Base-by-base conservation (phyloP, 2,797 vertebrate species). In the Melanotaenia maccullochi region DNA sequence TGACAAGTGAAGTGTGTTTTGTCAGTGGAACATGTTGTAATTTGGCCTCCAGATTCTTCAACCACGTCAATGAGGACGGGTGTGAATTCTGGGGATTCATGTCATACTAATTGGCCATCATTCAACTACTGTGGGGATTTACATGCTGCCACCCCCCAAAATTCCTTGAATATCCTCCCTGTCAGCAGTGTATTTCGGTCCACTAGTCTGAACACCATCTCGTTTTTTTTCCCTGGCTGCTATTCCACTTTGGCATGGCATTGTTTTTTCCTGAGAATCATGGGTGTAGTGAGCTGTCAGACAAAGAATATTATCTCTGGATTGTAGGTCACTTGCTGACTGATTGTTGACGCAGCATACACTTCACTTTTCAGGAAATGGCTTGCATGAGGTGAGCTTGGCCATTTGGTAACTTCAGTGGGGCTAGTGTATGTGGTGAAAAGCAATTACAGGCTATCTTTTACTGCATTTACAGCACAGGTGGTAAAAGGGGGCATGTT, bases 51-150 rank as follows among this genome's bases (percentile, higher is more conserved):
- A 72, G 73, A 81, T 86, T 83, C 75, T 62, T 78, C 6, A 0
- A 42, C 63, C 82, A 79, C 79, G 60, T 86, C 80, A 85, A 56
- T 84, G 82, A 76, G 76, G 76, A 71, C 42, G 47, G 79, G 88
- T 89, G 90, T 85, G 86, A 90, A 90, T 89, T 92, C 79, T 87
- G 63, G 30, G 68, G 84, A 89, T 86, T 85, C 73, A 69, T 89
- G 82, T 81, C 84, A 40, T 88, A 78, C 79, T 93, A 88, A 90
- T 84, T 59, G 36, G 71, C 76, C 68, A 60, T 67, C 75, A 79
- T 80, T 65, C 7, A 28, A 76, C 79, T 68, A 78, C 71, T 20
- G 2, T 3, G 9, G 85, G 76, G 79, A 86, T 86, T 87, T 79
- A 64, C 14, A 5, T 73, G 65, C 4, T 42, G 51, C 77, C 76